phyloP scores from a whole-genome alignment of 2,888 invertebrate species.

The Rotaria macrura region DNA sequence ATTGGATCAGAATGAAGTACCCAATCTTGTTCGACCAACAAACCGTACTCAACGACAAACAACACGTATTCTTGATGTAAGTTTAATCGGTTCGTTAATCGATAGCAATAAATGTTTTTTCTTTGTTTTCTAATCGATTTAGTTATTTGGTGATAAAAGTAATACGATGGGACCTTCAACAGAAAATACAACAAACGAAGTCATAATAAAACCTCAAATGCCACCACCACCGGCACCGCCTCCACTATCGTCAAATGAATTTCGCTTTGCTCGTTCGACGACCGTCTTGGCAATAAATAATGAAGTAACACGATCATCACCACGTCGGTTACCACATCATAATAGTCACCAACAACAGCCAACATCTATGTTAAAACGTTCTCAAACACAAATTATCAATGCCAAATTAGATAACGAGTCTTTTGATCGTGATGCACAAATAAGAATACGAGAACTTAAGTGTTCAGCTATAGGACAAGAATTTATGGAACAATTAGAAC shows the following conservation, averaged over 20 bases:
- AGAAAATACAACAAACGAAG: background rate
- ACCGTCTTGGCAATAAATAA: background rate
- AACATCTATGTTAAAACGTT: background rate
- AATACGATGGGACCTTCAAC: background rate
- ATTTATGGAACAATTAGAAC: background rate
- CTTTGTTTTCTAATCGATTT: background rate
- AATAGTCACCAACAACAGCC: background rate
- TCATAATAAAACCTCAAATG: background rate
- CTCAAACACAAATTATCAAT: background rate
- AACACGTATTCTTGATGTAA: background rate
- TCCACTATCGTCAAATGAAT: background rate
- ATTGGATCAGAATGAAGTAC: background rate
- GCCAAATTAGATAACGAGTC: background rate
- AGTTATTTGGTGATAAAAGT: conserved; percentile 15
- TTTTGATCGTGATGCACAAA: conserved; percentile 12
- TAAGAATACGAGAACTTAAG: background rate
- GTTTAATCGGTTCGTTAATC: background rate
- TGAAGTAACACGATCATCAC: background rate
- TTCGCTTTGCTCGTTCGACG: background rate
- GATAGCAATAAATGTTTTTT: background rate
- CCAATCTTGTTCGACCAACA: background rate
- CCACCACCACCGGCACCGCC: background rate
- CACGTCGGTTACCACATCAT: conserved; percentile 3
- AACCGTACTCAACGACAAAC: background rate
- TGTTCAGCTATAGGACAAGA: conserved; percentile 3